phyloP scores from a whole-genome alignment of 1,140 invertebrate species.

The Tribolium madens region DNA sequence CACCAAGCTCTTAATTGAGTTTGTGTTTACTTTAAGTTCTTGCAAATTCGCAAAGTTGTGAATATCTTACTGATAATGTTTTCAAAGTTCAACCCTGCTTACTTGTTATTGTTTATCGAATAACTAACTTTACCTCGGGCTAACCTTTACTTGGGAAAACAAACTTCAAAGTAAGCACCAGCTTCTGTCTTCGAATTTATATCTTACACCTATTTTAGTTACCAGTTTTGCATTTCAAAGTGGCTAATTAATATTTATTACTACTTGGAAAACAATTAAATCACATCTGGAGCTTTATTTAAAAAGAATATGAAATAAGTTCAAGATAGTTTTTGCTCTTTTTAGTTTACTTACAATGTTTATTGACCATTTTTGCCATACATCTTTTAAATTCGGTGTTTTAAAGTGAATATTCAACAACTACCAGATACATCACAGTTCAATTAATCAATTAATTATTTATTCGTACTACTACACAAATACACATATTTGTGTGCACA shows the following conservation, averaged over 20 bases:
- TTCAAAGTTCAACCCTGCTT: slow-evolving; percentile 38
- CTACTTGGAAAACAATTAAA: neutral
- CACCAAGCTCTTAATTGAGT: slow-evolving; percentile 34
- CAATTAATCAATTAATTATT: too few relatives aligned
- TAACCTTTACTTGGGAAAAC: slow-evolving; percentile 40
- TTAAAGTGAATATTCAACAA: too few relatives aligned
- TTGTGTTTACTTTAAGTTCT: slow-evolving; percentile 40
- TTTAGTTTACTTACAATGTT: too few relatives aligned
- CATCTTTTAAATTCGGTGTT: too few relatives aligned
- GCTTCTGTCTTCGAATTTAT: slow-evolving; percentile 16
- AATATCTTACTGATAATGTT: slow-evolving; percentile 44
- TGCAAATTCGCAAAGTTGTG: slow-evolving; percentile 40
- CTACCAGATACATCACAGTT: too few relatives aligned
- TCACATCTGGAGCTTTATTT: neutral
- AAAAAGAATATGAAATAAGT: too few relatives aligned
- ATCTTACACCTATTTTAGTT: neutral
- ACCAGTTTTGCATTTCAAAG: neutral
- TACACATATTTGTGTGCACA: too few relatives aligned
- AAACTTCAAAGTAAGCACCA: slow-evolving; percentile 31
- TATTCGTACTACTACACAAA: too few relatives aligned
- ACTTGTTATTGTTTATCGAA: slow-evolving; percentile 46
- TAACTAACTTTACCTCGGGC: slow-evolving; percentile 40
- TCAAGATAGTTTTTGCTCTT: too few relatives aligned
- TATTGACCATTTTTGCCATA: too few relatives aligned
- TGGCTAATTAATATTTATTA: neutral